These are phyloP conservation scores for Alcedo quadribrachys DNA, from an alignment of 2,797 vertebrate genomes.

Conservation along the genomic window DNA sequence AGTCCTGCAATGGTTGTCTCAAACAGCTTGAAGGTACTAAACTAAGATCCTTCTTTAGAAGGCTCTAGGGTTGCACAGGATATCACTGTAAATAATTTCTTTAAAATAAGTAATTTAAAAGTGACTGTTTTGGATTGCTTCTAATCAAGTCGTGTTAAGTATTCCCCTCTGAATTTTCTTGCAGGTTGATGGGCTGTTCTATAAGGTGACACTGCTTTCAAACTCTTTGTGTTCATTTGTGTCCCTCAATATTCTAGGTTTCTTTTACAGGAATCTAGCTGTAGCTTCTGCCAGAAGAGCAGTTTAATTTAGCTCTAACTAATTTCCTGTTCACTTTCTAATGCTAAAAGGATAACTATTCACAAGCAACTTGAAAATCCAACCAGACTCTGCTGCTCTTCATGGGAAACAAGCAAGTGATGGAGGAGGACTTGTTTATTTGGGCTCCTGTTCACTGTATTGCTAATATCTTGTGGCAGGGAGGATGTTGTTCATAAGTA, in stretches of 20 bases:
- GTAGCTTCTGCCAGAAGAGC: constrained; percentile 71
- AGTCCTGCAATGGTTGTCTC: neutral
- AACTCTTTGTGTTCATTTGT: constrained; percentile 74
- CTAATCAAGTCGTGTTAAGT: constrained; percentile 52
- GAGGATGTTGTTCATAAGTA: neutral
- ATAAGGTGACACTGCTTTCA: constrained; percentile 86
- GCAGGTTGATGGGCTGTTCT: constrained; percentile 89
- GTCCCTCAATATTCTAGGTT: constrained; percentile 78
- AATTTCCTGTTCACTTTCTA: constrained; percentile 62
- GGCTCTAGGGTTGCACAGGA: neutral
- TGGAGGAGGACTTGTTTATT: neutral
- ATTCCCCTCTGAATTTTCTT: constrained; percentile 82
- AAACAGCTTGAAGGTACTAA: neutral
- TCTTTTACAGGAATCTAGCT: constrained; percentile 81
- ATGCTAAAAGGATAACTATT: constrained; percentile 48
- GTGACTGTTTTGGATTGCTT: constrained; percentile 18
- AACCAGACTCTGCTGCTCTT: constrained; percentile 34
- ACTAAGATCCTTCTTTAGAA: neutral
- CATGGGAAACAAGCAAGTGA: neutral
- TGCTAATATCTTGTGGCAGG: neutral
- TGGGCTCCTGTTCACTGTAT: neutral
- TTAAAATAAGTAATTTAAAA: constrained; percentile 17
- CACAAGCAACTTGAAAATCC: constrained; percentile 60
- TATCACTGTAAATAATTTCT: neutral
- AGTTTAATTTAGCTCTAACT: constrained; percentile 69